Percentiles rank a stretch among this genome's conserved stretches.
These are phyloP conservation scores for Gastracanthus pulcherrimus DNA, from an alignment of 2,888 invertebrate genomes.

Conservation along the genomic window DNA sequence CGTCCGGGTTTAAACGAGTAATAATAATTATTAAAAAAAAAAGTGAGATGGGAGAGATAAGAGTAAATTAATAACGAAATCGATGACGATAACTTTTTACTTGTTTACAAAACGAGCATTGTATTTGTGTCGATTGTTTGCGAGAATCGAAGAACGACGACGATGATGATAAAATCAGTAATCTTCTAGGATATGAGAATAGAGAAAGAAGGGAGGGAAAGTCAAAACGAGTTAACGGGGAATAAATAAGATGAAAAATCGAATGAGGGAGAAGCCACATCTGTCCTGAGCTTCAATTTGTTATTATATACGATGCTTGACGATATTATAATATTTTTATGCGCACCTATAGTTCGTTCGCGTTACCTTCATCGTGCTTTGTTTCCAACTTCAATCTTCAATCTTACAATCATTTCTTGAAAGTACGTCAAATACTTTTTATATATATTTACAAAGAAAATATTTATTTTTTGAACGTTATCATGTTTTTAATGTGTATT, in stretches of 20 bases:
- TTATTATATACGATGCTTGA: constrained; percentile 75
- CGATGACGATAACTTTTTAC: constrained; percentile 61
- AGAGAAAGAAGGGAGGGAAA: not conserved
- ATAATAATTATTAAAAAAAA: constrained; percentile 31
- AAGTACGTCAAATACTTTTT: not conserved
- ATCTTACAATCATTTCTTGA: not conserved
- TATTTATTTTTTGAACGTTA: not conserved
- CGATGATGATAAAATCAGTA: constrained; percentile 50
- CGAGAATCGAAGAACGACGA: constrained; percentile 57
- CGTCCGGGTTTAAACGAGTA: constrained; percentile 64
- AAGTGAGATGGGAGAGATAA: constrained; percentile 41
- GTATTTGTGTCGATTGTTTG: constrained; percentile 60
- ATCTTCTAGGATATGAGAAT: not conserved
- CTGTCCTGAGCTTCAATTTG: constrained; percentile 77
- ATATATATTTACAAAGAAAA: not conserved
- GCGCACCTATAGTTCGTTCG: constrained; percentile 72
- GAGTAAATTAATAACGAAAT: not conserved
- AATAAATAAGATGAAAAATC: constrained; percentile 53
- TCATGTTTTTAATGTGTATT: not conserved
- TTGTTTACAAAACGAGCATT: constrained; percentile 65
- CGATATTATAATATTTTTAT: constrained; percentile 77
- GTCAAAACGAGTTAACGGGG: constrained; percentile 22
- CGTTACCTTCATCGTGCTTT: constrained; percentile 63
- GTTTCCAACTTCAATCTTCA: not conserved
- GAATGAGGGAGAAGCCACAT: constrained; percentile 62